Evolutionary conservation across 2,888 invertebrate species (phyloP), one percentile per base, ranked within the genome.

Genomic region (Drosophila pegasa): DNA sequence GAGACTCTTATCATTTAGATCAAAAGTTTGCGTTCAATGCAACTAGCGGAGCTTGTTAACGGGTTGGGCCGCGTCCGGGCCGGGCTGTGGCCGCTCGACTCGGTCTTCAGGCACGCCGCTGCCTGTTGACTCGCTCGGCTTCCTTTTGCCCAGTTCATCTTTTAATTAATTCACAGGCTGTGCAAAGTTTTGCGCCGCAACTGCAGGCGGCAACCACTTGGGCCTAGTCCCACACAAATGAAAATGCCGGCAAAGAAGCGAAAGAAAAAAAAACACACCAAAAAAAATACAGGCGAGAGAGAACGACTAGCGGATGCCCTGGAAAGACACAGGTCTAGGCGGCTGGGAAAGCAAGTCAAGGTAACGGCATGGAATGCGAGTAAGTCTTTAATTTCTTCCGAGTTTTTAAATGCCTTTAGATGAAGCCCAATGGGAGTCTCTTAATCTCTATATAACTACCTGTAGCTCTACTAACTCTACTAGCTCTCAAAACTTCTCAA

Each of bases 141-240:
- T 73, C 70, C 64, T 68, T 69, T 80, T 71, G 78, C 63, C 72
- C 82, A 83, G 82, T 87, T 83, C 86, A 83, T 85, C 88, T 85
- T 87, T 87, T 83, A 83, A 83, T 83, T 83, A 83, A 83, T 83
- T 83, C 82, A 85, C 82, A 85, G 86, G 75, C 75, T 74, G 81
- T 70, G 82, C 38, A 84, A 87, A 87, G 67, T 87, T 78, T 85
- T 81, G 66, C 37, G 63, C 56, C 57, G 18, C 78, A 65, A 73
- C 74, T 78, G 70, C 74, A 74, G 65, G 59, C 78, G 74, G 65
- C 64, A 75, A 78, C 81, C 87, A 87, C 85, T 85, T 85, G 80
- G 75, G 82, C 78, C 76, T 83, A 83, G 81, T 67, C 72, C 60
- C 75, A 63, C 78, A 62, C 63, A 75, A 77, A 79, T 79, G 75